Evolutionary conservation across 2,113 vertebrate genomes (phyloP).

Genomic region (Variabilichromis moorii): DNA sequence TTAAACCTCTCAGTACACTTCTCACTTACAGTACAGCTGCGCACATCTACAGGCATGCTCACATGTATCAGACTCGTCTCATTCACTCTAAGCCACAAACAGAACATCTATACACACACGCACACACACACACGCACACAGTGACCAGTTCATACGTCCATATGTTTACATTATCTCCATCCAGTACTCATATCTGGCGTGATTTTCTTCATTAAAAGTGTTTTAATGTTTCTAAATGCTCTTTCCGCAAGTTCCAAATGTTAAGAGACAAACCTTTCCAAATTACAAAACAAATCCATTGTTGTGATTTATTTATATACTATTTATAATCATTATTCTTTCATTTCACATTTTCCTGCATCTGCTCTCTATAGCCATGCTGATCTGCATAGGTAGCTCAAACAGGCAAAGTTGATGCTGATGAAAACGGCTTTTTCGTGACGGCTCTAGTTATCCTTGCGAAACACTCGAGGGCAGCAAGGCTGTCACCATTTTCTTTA

Average conservation of each 20-base stretch:
- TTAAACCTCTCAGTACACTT: slow-evolving; percentile 16
- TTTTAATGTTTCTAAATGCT: neutral
- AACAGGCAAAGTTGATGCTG: slow-evolving; percentile 8
- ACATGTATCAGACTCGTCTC: neutral
- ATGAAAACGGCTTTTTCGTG: neutral
- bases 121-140: neutral
- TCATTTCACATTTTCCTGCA: neutral
- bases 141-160: neutral
- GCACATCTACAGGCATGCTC: slow-evolving; percentile 43
- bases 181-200: neutral
- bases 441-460: slow-evolving; percentile 20
- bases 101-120: slow-evolving; percentile 4
- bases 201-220: neutral
- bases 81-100: slow-evolving; percentile 31
- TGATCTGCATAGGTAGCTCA: slow-evolving; percentile 27
- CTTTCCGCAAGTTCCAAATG: neutral
- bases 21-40: slow-evolving; percentile 14
- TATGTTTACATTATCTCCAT: neutral
- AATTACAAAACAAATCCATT: neutral
- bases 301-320: neutral
- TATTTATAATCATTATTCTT: slow-evolving; percentile 1
- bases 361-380: neutral
- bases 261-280: neutral
- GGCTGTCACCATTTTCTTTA: neutral
- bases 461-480: neutral